These are phyloP conservation scores for Anorthoa munda DNA, from an alignment of 2,888 invertebrate species.

Conservation along the genomic window DNA sequence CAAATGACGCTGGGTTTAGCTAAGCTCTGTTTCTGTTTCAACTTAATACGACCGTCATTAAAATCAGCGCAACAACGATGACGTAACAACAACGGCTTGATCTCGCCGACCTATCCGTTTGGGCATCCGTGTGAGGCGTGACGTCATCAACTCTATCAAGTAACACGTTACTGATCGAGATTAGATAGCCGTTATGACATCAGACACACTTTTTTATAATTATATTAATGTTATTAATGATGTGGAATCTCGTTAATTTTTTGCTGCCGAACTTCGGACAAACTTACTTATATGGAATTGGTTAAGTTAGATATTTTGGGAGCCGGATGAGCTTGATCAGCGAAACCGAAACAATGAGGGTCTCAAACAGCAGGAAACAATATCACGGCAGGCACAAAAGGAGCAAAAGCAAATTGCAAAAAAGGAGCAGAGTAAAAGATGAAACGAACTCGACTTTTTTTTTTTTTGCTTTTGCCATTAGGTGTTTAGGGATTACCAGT, in stretches of 20 bases:
- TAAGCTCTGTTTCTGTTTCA: constrained; percentile 1
- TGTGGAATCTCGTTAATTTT: constrained; percentile 30
- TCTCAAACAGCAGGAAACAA: neutral
- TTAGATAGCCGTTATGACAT: constrained; percentile 48
- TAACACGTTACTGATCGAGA: constrained; percentile 25
- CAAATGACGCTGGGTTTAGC: constrained; percentile 3
- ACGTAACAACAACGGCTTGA: constrained; percentile 46
- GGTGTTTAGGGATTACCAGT: no score
- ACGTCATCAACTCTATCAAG: constrained; percentile 50
- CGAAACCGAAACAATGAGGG: neutral
- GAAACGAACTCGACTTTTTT: no score
- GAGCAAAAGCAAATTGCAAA: no score
- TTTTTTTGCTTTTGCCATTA: no score
- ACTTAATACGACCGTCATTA: constrained; percentile 20
- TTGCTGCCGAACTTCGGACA: constrained; percentile 5
- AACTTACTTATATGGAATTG: constrained; percentile 14
- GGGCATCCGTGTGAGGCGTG: constrained; percentile 55
- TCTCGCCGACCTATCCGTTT: constrained; percentile 55
- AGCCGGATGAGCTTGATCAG: neutral
- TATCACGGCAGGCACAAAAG: no score
- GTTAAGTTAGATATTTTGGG: neutral
- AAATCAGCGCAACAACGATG: constrained; percentile 34
- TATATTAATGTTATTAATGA: constrained; percentile 18
- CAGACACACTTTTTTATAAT: constrained; percentile 46
- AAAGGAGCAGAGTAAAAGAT: no score